These are phyloP conservation scores for Centruroides sculpturatus DNA, from an alignment of 1,140 invertebrate genomes.

Conservation along the genomic window DNA sequence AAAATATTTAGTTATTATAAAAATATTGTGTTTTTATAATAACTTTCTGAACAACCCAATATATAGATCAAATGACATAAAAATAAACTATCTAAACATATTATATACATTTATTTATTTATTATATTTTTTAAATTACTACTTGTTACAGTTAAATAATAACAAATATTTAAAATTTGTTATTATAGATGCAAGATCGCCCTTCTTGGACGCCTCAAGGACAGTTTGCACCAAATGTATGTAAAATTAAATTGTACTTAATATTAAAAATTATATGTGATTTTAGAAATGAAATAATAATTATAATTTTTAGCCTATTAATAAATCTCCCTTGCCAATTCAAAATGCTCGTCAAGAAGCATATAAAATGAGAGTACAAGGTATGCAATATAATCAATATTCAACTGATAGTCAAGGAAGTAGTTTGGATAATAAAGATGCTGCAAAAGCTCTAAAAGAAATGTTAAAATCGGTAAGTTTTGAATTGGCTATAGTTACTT, in stretches of 20 bases:
- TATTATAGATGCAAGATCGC: constrained; percentile 30
- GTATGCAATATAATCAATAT: constrained; percentile 10
- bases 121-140: neutral
- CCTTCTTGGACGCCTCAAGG: constrained; percentile 51
- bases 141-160: too few species aligned
- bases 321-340: constrained; percentile 15
- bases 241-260: constrained; percentile 1
- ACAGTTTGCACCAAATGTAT: constrained; percentile 53
- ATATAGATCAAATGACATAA: too few species aligned
- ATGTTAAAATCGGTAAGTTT: constrained; percentile 18
- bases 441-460: constrained; percentile 22
- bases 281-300: neutral
- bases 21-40: too few species aligned
- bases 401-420: neutral
- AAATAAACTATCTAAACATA: too few species aligned
- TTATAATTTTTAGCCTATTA: constrained; percentile 16
- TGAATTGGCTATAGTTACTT: too few species aligned
- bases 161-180: neutral
- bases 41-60: too few species aligned
- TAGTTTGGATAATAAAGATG: constrained; percentile 20
- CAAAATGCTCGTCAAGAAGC: constrained; percentile 28
- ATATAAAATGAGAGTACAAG: constrained; percentile 26
- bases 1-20: too few species aligned
- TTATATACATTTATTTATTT: too few species aligned
- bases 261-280: neutral